A percentile compares a stretch with the other conserved stretches of the same genome.
Conservation (phyloP, 37 sponge, comb jelly and placozoan genomes). For the Aphrocallistes beatrix region DNA sequence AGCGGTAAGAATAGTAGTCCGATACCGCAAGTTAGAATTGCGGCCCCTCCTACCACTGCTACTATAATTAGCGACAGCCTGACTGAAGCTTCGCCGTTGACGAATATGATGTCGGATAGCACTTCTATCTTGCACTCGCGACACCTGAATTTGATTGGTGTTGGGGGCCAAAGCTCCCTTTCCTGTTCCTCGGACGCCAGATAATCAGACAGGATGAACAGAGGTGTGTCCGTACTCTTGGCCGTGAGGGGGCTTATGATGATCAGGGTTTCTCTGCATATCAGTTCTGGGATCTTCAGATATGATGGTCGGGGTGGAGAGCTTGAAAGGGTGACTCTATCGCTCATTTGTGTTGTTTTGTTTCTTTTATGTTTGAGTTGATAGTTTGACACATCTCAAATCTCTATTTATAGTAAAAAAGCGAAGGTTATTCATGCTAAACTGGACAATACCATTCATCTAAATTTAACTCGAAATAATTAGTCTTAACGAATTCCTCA, state of each 20-base stretch:
- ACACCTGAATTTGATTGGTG: neutral
- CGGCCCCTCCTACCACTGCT: neutral
- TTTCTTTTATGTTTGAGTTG: too few species aligned
- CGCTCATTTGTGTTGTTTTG: too few species aligned
- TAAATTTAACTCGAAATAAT: too few species aligned
- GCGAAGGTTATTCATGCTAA: too few species aligned
- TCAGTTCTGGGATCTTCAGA: neutral
- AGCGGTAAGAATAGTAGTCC: neutral
- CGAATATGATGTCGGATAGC: neutral
- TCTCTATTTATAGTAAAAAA: too few species aligned
- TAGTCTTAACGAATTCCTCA: too few species aligned
- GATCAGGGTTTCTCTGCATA: neutral
- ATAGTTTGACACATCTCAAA: too few species aligned
- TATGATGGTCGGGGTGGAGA: neutral
- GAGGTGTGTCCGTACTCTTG: neutral
- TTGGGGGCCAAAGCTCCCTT: neutral
- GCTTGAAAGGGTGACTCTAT: too few species aligned
- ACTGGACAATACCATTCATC: too few species aligned
- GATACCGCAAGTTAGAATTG: neutral
- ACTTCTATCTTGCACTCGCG: slow-evolving; percentile 8
- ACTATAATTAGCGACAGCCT: neutral
- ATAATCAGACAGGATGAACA: neutral
- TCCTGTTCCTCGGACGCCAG: neutral
- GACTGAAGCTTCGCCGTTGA: neutral
- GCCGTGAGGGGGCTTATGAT: neutral